phyloP scores from a whole-genome alignment of 2,888 invertebrate species.

The Byasa hedistus region DNA sequence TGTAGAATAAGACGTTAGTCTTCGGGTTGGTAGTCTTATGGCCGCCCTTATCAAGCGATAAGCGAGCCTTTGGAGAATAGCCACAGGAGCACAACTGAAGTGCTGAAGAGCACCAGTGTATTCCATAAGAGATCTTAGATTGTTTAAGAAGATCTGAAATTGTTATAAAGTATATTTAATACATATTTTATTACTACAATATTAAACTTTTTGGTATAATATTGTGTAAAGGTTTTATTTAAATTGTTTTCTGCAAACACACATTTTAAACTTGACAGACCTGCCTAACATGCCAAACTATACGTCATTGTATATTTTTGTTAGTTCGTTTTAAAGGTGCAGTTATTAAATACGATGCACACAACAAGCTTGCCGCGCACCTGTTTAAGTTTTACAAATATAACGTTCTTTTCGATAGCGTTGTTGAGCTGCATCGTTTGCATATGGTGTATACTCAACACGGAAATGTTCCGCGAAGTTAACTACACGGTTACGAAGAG shows the following conservation, averaged over 20 bases:
- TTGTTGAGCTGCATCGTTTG: conserved; percentile 52
- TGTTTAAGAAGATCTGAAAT: too few species aligned
- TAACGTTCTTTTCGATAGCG: conserved; percentile 57
- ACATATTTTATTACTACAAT: not conserved
- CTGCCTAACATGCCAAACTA: not conserved
- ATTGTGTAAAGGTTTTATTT: conserved; percentile 12
- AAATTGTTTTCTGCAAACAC: not conserved
- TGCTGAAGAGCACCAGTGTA: too few species aligned
- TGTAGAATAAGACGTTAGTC: too few species aligned
- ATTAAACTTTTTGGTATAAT: not conserved
- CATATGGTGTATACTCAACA: conserved; percentile 64
- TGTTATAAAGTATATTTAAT: too few species aligned
- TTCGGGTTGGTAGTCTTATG: too few species aligned
- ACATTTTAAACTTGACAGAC: not conserved
- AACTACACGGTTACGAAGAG: conserved; percentile 67
- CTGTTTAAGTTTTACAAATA: conserved; percentile 67
- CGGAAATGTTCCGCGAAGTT: conserved; percentile 64
- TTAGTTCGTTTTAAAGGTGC: conserved; percentile 14
- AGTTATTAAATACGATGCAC: conserved; percentile 50
- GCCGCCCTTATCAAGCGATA: too few species aligned
- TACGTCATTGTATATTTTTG: conserved; percentile 4
- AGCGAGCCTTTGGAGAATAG: too few species aligned
- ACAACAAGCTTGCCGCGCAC: conserved; percentile 63
- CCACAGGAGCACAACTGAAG: too few species aligned
- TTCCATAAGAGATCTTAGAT: too few species aligned